Evolutionary conservation across 1,140 invertebrate species (phyloP), one percentile per base, ranked within the genome.

Genomic region (Trichonephila clavata): DNA sequence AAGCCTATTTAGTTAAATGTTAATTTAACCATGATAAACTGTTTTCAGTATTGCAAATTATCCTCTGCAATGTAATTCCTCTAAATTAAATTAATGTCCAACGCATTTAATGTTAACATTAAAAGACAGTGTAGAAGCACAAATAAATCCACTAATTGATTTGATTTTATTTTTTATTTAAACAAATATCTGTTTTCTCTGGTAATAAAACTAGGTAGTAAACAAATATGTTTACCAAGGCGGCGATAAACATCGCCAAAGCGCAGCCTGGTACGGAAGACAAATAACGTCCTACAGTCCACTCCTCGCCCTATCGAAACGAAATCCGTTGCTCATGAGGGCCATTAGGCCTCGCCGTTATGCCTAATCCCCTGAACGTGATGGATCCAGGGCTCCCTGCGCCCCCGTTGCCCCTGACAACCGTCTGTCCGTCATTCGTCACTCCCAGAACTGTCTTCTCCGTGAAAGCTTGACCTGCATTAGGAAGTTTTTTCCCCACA

Each of bases 361-460:
- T 93, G 92, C 92, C 92, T 93, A 93, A 93, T 93, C 92, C 86
- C 92, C 86, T 84, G 91, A 83, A 92, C 91, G 91, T 92, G 91
- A 92, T 92, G 83, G 83, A 92, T 92, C 91, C 91, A 57, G 88
- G 59, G 89, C 71, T 60, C 65, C 65, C 65, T 43, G 59, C 89
- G 59, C 59, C 71, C 86, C 92, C 92, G 92, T 93, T 93, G 92
- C 92, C 92, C 92, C 84, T 93, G 92, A 93, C 92, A 87, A 93
- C 92, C 92, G 92, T 93, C 92, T 93, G 92, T 93, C 92, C 92
- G 92, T 93, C 92, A 93, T 93, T 63, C 92, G 92, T 93, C 92
- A 93, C 92, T 93, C 92, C 63, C 24, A 20, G 50, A 93, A 86
- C 92, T 93, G 92, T 93, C 91, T 90, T 71, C 43, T 27, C 86